Conservation (phyloP, 2,797 vertebrate genomes). For the Smutsia temminckii region DNA sequence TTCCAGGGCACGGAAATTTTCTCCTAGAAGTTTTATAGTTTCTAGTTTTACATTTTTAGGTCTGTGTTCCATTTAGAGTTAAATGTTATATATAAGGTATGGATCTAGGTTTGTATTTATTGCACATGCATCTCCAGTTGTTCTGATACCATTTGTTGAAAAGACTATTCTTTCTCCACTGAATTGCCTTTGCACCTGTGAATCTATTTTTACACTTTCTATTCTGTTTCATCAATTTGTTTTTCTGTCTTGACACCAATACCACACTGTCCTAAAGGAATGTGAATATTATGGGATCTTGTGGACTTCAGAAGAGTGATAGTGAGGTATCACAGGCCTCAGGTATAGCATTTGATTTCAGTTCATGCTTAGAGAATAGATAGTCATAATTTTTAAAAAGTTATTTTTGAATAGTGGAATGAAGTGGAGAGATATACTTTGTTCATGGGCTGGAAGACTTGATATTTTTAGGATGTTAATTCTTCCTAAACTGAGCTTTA, state of each 20-base stretch:
- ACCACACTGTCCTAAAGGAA: neutral
- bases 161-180: conserved; percentile 12
- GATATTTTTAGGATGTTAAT: neutral
- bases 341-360: neutral
- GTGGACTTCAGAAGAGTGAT: conserved; percentile 13
- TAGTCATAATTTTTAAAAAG: neutral
- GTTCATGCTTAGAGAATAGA: neutral
- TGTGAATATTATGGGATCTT: neutral
- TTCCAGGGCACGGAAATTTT: neutral
- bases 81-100: neutral
- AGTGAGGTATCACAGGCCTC: neutral
- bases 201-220: conserved; percentile 46
- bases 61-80: neutral
- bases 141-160: conserved; percentile 47
- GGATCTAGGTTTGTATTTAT: neutral
- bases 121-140: neutral
- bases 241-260: conserved; percentile 34
- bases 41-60: conserved; percentile 21
- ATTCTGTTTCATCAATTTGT: conserved; percentile 22
- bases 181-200: conserved; percentile 41
- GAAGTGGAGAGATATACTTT: neutral
- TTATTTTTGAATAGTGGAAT: neutral
- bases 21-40: neutral
- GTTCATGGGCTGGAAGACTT: neutral
- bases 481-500: neutral